phyloP scores from a whole-genome alignment of 2,888 invertebrate genomes.

The Acronicta aceris region DNA sequence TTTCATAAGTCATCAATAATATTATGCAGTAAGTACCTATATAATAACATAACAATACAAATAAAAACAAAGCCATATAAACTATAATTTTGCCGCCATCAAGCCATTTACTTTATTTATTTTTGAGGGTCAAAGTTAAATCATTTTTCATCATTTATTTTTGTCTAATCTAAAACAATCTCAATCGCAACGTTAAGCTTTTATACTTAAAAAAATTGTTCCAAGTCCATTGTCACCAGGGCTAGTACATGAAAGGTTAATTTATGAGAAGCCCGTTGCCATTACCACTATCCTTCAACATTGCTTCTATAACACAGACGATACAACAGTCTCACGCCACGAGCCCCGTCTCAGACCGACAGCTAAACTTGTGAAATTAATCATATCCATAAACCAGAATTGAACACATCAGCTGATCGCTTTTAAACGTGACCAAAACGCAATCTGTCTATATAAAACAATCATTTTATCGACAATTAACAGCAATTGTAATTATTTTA shows the following conservation, averaged over 20 bases:
- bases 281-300: neutral
- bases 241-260: slow-evolving; percentile 17
- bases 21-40: neutral
- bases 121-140: too few relatives aligned
- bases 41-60: neutral
- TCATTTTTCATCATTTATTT: too few relatives aligned
- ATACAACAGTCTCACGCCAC: slow-evolving; percentile 1
- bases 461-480: neutral
- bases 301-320: slow-evolving; percentile 6
- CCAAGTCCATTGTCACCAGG: slow-evolving; percentile 8
- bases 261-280: slow-evolving; percentile 10
- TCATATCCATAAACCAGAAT: neutral
- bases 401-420: neutral
- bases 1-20: slow-evolving; percentile 6
- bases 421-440: neutral
- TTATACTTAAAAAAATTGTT: slow-evolving; percentile 16
- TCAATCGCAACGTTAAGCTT: too few relatives aligned
- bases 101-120: too few relatives aligned
- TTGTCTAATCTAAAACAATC: too few relatives aligned
- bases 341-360: slow-evolving; percentile 1
- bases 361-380: neutral
- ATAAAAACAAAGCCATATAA: too few relatives aligned
- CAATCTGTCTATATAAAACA: neutral
- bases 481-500: neutral
- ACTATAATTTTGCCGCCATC: too few relatives aligned